A percentile compares a stretch with the other conserved stretches of the same genome.
These are phyloP conservation scores for Actinernus sp. DNA, from an alignment of 92 coral and sea anemone species.

Conservation along the genomic window DNA sequence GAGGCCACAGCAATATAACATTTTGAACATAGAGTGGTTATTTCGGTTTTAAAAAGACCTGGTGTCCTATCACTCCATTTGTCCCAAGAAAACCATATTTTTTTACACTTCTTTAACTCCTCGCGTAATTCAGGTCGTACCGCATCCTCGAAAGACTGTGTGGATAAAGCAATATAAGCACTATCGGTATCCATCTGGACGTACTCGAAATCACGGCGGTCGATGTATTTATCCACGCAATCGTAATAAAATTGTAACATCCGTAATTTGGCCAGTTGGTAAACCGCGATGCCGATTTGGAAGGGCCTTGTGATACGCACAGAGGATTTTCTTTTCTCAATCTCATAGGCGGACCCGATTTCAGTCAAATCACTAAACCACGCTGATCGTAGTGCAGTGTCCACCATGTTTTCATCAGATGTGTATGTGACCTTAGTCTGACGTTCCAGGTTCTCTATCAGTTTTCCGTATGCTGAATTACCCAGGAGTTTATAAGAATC, in stretches of 20 bases:
- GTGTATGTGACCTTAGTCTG: conserved; percentile 3
- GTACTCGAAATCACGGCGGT: conserved; percentile 23
- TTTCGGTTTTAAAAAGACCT: no score
- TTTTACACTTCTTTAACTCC: no score
- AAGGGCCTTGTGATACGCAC: conserved; percentile 28
- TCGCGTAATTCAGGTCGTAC: no score
- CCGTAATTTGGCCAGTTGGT: conserved; percentile 34
- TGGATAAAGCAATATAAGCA: no score
- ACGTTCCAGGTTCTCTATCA: conserved; percentile 9
- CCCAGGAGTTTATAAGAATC: conserved; percentile 10
- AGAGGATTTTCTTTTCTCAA: conserved; percentile 11
- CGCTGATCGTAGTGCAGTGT: not conserved
- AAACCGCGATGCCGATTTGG: conserved; percentile 46
- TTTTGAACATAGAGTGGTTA: no score
- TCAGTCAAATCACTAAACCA: conserved; percentile 12
- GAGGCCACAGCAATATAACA: no score
- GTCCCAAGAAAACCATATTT: no score
- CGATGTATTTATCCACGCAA: no score
- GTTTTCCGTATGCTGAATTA: conserved; percentile 10
- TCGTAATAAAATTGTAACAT: conserved; percentile 35
- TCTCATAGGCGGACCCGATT: conserved; percentile 10
- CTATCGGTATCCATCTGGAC: no score
- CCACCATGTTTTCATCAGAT: not conserved
- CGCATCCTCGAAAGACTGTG: no score
- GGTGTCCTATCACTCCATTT: no score